Evolutionary conservation across 2,113 vertebrate genomes (phyloP), one percentile per base, ranked within the genome.

Genomic region (Apaloderma vittatum): DNA sequence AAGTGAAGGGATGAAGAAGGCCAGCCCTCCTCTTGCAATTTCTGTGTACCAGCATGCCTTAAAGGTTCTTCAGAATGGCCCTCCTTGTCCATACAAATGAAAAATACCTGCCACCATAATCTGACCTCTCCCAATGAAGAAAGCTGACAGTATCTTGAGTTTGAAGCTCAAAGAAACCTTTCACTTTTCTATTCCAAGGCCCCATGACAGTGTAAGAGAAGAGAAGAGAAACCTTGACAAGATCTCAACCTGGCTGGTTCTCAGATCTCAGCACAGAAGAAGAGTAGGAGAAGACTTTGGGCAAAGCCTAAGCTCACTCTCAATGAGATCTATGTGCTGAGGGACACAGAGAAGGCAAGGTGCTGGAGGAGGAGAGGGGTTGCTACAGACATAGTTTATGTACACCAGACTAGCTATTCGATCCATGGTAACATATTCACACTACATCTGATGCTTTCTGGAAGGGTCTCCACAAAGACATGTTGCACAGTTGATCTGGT

Each of bases 341-440:
- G 22, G 15, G 12, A 45, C 32, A 30, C 8, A 62, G 30, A 84
- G 30, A 55, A 12, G 14, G 49, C 32, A 83, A n/a, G 8, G 26
- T 40, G 15, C 29, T 36, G 19, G 32, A 51, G 34, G 32, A 78
- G 27, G 19, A 92, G n/a, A 22, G 22, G 7, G 1, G 2, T 18
- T 73, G 40, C 17, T 82, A 14, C 26, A 57, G 12, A 48, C 0
- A 0, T 12, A 46, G 16, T 8, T n/a, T 46, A 6, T 9, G 12
- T 15, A 27, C 26, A 46, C 48, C 20, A 37, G 26, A 32, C 12
- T n/a, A 72, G n/a, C 27, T 58, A 27, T 52, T 78, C 17, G 43
- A 11, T 24, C 32, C 32, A 40, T 2, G 9, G 36, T 1, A 67
- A 12, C n/a, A 37, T 22, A 34, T 55, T 48, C 34, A 63, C 46